These are phyloP conservation scores for Drosophila maculinotata DNA, from an alignment of 2,888 invertebrate genomes.

Conservation along the genomic window DNA sequence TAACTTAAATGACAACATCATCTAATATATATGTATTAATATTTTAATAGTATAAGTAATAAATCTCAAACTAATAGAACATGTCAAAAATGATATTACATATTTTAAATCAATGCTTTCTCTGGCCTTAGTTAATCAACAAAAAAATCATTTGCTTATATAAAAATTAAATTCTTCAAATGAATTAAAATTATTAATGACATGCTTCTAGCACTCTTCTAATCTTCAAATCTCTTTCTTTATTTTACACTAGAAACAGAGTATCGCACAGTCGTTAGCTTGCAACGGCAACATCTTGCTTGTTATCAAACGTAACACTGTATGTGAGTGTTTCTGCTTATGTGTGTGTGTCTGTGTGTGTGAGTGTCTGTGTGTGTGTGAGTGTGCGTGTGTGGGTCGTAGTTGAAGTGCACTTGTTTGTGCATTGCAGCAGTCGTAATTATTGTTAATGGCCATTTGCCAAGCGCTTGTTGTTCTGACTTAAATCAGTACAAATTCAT, in stretches of 20 bases:
- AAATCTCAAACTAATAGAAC: no score
- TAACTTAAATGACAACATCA: no score
- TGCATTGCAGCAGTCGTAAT: constrained; percentile 77
- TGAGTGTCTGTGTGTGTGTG: constrained; percentile 10
- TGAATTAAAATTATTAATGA: no score
- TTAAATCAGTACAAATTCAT: constrained; percentile 44
- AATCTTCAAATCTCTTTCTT: no score
- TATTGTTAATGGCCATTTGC: constrained; percentile 79
- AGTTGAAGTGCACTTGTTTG: constrained; percentile 70
- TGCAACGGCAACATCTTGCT: not conserved
- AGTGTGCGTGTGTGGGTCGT: constrained; percentile 31
- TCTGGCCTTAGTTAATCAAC: no score
- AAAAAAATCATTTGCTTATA: no score
- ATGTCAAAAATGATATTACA: no score
- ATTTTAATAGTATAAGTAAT: no score
- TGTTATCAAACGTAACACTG: constrained; percentile 17
- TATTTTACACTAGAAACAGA: not conserved
- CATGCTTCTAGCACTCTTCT: no score
- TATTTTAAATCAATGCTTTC: no score
- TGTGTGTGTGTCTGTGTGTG: not conserved
- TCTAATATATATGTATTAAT: no score
- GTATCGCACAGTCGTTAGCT: constrained; percentile 1
- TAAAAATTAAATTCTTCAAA: no score
- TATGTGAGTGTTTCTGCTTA: not conserved
- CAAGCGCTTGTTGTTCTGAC: constrained; percentile 45